These are phyloP conservation scores for Drosophila tripunctata DNA, from an alignment of 2,888 invertebrate species.

Conservation along the genomic window DNA sequence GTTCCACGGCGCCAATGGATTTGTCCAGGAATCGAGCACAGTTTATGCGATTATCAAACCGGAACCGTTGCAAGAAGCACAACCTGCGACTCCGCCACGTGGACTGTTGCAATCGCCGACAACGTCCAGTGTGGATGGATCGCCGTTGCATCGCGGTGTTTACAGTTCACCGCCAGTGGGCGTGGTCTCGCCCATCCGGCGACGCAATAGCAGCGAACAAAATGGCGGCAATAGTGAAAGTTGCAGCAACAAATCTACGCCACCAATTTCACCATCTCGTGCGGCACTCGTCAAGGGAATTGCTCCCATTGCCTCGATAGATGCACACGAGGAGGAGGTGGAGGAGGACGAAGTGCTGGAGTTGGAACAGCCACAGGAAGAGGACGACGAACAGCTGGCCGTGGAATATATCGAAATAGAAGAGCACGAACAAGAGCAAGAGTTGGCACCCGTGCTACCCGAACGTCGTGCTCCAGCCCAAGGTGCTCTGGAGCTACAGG, in stretches of 20 bases:
- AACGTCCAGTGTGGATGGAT: constrained; percentile 56
- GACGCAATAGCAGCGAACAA: constrained; percentile 69
- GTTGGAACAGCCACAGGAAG: constrained; percentile 29
- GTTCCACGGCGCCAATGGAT: constrained; percentile 82
- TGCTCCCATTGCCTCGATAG: constrained; percentile 81
- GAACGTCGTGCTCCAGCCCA: constrained; percentile 82
- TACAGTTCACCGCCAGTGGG: constrained; percentile 79
- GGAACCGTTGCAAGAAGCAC: constrained; percentile 61
- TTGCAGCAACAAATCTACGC: constrained; percentile 72
- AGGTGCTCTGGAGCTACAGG: constrained; percentile 85
- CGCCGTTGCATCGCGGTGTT: constrained; percentile 65
- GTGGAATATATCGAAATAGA: constrained; percentile 54
- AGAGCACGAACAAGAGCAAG: constrained; percentile 18
- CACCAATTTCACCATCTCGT: constrained; percentile 73
- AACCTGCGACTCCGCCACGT: constrained; percentile 36
- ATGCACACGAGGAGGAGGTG: constrained; percentile 80
- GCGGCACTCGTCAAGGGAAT: constrained; percentile 73
- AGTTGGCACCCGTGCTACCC: constrained; percentile 56
- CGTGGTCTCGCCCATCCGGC: constrained; percentile 79
- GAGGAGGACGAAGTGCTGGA: constrained; percentile 28
- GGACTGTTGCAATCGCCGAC: constrained; percentile 61
- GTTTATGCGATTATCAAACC: constrained; percentile 85
- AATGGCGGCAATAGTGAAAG: constrained; percentile 49
- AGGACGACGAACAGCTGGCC: constrained; percentile 55
- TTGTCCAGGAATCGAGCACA: constrained; percentile 81